Evolutionary conservation across 1,140 invertebrate species (phyloP), one percentile per base, ranked within the genome.

Genomic region (Himalopsyche phryganea): DNA sequence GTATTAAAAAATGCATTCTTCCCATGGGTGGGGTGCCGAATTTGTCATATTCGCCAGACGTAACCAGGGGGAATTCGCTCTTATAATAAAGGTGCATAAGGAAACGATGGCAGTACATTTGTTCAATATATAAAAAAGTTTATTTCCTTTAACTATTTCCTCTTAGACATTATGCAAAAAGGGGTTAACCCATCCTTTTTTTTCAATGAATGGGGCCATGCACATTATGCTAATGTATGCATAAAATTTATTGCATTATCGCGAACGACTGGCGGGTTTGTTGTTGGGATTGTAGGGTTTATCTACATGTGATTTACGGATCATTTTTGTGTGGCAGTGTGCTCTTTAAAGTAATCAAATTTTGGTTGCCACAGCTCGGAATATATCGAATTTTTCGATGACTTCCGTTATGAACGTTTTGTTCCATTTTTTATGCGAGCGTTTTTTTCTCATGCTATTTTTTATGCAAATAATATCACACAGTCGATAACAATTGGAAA

Each of bases 161-260:
- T 49, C 36, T 18, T 36, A 57, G 61, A 56, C 57, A 59, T 76
- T 78, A 78, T 78, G 76, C 76, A 78, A 78, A 78, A 77, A 77
- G 76, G 76, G 72, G 72, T 72, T 61, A 76, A 77, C 74, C 75
- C 76, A 77, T 77, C 75, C 76, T 77, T 76, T 77, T 77, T 78
- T 76, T 77, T 76, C 73, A 72, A 75, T 76, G 69, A 78, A 77
- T 76, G 74, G 76, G 73, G 71, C 71, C 66, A 75, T 76, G 73
- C 75, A 77, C 69, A 76, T 77, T 78, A 78, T 78, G 75, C 74
- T 77, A 78, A 78, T 78, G 73, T 72, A 71, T 68, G 75, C 75
- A 78, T 77, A 77, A 75, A 75, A 75, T 78, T 76, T 66, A 67
- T 70, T 69, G 62, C 67, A 66, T 57, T 57, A 35, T 50, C 15